A percentile compares a stretch with the other conserved stretches of the same genome.
phyloP scores from a whole-genome alignment of 1,140 invertebrate species.

The Tetramorium simillimum region DNA sequence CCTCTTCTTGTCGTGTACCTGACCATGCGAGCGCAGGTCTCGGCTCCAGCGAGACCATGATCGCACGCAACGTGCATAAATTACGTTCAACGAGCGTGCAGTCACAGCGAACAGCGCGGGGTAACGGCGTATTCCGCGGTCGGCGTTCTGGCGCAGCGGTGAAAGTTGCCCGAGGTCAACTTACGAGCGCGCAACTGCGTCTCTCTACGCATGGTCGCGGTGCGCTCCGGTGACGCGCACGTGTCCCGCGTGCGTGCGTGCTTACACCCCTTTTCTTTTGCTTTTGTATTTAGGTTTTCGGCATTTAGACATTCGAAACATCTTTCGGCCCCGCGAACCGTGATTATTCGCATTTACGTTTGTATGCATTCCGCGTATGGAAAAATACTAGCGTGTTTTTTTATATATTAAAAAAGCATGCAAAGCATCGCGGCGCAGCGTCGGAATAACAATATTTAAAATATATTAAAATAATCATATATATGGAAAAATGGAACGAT shows the following conservation, averaged over 20 bases:
- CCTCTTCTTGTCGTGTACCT: slow-evolving; percentile 73
- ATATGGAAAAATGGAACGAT: not conserved
- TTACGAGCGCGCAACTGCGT: slow-evolving; percentile 61
- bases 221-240: slow-evolving; percentile 8
- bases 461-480: not conserved
- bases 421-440: not conserved
- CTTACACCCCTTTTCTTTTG: slow-evolving; percentile 10
- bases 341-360: not conserved
- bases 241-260: slow-evolving; percentile 26
- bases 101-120: slow-evolving; percentile 51
- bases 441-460: not conserved
- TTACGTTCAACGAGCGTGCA: slow-evolving; percentile 75
- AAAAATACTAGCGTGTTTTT: not conserved
- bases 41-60: slow-evolving; percentile 75
- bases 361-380: not conserved
- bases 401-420: not conserved
- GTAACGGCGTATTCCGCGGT: slow-evolving; percentile 61
- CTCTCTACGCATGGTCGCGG: slow-evolving; percentile 39
- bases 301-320: not conserved
- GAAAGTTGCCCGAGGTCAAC: slow-evolving; percentile 84
- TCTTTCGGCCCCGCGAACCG: not conserved
- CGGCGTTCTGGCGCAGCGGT: slow-evolving; percentile 73
- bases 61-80: slow-evolving; percentile 82
- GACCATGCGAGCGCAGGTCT: slow-evolving; percentile 77
- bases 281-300: not conserved